Conservation (phyloP, 2,888 invertebrate species). For the Drosophila tanythrix region DNA sequence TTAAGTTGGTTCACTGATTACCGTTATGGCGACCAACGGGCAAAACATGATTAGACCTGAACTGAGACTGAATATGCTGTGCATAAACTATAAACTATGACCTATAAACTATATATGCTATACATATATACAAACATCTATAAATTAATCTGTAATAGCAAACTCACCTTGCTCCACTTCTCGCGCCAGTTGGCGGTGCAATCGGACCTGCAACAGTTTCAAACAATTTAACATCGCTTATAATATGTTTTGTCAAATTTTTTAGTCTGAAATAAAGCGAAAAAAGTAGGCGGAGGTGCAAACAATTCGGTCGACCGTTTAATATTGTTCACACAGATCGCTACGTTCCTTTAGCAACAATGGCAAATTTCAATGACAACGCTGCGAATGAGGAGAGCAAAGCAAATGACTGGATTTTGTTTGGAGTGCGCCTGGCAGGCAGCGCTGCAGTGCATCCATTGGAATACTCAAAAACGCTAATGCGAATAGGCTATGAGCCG, state of each 20-base stretch:
- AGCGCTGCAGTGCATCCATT: conserved; percentile 89
- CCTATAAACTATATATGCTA: background rate
- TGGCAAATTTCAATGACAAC: conserved; percentile 49
- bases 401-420: conserved; percentile 83
- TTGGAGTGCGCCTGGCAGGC: conserved; percentile 83
- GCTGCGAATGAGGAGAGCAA: conserved; percentile 64
- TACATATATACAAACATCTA: background rate
- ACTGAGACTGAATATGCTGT: background rate
- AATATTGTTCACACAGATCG: conserved; percentile 26
- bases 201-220: conserved; percentile 87
- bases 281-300: conserved; percentile 32
- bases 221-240: conserved; percentile 2
- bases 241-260: conserved; percentile 49
- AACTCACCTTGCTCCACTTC: conserved; percentile 94
- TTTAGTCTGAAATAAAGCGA: conserved; percentile 54
- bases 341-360: conserved; percentile 28
- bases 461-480: conserved; percentile 93
- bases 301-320: conserved; percentile 40
- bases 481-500: conserved; percentile 95
- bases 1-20: background rate
- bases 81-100: too few relatives aligned
- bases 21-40: background rate
- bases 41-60: background rate
- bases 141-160: background rate
- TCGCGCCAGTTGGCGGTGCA: conserved; percentile 98